Conservation (phyloP, 2,888 invertebrate genomes). For the Schizotus pectinicornis region DNA sequence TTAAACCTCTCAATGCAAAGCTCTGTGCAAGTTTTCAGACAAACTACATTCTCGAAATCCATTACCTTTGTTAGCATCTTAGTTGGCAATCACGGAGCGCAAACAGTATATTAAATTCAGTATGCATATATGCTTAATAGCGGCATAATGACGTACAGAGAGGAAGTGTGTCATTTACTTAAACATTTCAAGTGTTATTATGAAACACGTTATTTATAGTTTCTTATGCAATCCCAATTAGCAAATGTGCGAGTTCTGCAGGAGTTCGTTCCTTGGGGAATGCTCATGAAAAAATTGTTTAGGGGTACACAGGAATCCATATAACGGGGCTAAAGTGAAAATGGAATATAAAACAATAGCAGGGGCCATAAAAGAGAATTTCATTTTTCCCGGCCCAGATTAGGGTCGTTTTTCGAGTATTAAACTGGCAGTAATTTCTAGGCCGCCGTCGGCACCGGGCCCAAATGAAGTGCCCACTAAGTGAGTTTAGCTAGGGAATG, state of each 20-base stretch:
- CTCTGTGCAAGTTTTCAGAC: conserved; percentile 16
- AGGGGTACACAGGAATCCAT: background rate
- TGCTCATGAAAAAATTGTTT: no score
- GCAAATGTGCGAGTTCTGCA: no score
- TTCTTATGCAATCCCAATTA: no score
- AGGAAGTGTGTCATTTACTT: conserved; percentile 16
- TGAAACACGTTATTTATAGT: no score
- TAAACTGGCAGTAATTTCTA: conserved; percentile 17
- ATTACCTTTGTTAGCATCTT: conserved; percentile 19
- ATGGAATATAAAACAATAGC: conserved; percentile 20
- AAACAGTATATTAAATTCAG: conserved; percentile 23
- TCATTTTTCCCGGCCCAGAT: conserved; percentile 16
- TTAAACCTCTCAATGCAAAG: conserved; percentile 17
- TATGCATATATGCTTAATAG: no score
- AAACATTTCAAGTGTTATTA: conserved; percentile 9
- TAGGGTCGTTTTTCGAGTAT: conserved; percentile 19
- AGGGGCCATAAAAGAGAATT: conserved; percentile 7
- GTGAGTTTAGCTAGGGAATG: conserved; percentile 12
- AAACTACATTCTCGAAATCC: conserved; percentile 22
- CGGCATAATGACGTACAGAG: background rate
- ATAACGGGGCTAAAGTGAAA: conserved; percentile 6
- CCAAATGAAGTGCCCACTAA: conserved; percentile 20
- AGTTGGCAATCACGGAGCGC: conserved; percentile 19
- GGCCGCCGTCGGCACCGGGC: conserved; percentile 11
- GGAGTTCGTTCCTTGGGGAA: no score